Evolutionary conservation across 2,113 vertebrate genomes (phyloP), one percentile per base, ranked within the genome.

Genomic region (Erpornis zantholeuca): DNA sequence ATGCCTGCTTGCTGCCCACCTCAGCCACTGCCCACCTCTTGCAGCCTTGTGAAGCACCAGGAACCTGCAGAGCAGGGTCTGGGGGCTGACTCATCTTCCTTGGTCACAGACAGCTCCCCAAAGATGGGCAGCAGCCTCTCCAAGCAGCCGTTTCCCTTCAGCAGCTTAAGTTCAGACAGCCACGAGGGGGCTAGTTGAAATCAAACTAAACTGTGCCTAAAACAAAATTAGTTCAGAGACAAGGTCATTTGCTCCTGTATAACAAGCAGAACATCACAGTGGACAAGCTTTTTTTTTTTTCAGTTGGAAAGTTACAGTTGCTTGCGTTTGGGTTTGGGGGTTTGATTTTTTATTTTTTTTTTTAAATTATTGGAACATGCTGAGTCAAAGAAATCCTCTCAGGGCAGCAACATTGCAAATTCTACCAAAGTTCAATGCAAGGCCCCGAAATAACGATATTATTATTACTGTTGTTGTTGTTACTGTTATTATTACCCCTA

Each of bases 1-100:
- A 4, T 28, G 6, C 15, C n/a, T 0, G 0, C 29, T 25, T 45
- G 22, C 19, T 84, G 45, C 56, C 13, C 61, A 9, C 6, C 12
- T 12, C 50, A 31, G 25, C 7, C 25, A 23, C 2, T 23, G 8
- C 65, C 36, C 14, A 5, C 28, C 44, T 88, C 25, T 27, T 0
- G 1, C 1, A 4, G 19, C 44, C n/a, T 61, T 6, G 0, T 7
- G 33, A 86, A 77, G 28, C 5, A 12, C 19, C 36, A 81, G 29
- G 23, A 75, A 4, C 16, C 52, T 78, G 54, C 42, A n/a, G 11
- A 10, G 40, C n/a, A 23, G 20, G 15, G 9, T 42, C 33, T 66
- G 80, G 14, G 68, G 23, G 20, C 27, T 66, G 38, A 4, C 13
- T 33, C 40, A 29, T 17, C 23, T 64, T 42, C 42, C 31, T 45